Conservation (phyloP, 2,113 vertebrate species). For the Cebidichthys violaceus region DNA sequence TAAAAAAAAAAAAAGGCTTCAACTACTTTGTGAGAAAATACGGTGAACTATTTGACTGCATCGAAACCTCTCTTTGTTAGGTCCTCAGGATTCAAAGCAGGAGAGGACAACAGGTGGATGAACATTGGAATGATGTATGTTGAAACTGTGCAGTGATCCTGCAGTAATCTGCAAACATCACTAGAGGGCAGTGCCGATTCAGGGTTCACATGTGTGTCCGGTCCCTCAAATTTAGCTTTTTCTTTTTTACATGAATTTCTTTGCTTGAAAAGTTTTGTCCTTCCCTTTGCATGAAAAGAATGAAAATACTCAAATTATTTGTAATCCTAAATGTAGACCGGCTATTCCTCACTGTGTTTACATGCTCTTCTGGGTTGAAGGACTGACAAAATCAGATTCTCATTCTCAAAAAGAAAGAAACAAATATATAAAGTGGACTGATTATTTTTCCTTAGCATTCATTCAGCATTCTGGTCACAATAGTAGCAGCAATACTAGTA, state of each 20-base stretch:
- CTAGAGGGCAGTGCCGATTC: slow-evolving; percentile 54
- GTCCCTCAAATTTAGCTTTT: background rate
- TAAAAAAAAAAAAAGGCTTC: background rate
- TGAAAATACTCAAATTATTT: background rate
- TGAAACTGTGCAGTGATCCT: background rate
- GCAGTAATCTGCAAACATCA: slow-evolving; percentile 18
- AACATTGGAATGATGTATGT: background rate
- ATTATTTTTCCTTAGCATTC: background rate
- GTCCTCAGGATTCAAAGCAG: background rate
- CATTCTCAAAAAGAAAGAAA: background rate
- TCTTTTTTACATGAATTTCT: background rate
- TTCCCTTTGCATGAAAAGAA: background rate
- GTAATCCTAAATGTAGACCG: too few relatives aligned
- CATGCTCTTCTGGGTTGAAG: background rate
- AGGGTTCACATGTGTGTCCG: background rate
- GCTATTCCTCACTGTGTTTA: background rate
- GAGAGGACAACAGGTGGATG: background rate
- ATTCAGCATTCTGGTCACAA: background rate
- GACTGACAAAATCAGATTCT: too few relatives aligned
- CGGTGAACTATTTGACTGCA: background rate
- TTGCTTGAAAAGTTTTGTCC: background rate
- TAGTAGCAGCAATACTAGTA: background rate
- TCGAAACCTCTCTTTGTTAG: background rate
- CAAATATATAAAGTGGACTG: too few relatives aligned
- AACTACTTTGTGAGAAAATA: background rate